Evolutionary conservation across 2,888 invertebrate genomes (phyloP).

Genomic region (Polymixis flavicincta): DNA sequence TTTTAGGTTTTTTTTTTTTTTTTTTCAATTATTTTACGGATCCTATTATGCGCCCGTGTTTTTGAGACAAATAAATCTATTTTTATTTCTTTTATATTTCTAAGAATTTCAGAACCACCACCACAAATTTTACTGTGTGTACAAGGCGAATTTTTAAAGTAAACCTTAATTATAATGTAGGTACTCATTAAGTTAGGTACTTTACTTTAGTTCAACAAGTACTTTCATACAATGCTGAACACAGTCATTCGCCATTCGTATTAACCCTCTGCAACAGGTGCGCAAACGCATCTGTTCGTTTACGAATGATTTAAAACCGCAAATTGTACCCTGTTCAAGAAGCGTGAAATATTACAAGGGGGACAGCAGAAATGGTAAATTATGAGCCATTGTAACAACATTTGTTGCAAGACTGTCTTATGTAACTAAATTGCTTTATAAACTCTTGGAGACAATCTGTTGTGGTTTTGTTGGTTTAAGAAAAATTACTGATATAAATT

Average conservation of each 20-base stretch:
- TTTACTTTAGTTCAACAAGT: background rate
- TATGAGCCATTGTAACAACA: conserved; percentile 27
- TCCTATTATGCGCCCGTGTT: too few species aligned
- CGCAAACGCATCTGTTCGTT: conserved; percentile 76
- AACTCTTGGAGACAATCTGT: conserved; percentile 36
- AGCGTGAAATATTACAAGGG: conserved; percentile 71
- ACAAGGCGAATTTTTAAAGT: background rate
- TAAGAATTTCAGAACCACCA: background rate
- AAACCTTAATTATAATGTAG: background rate
- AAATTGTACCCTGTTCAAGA: conserved; percentile 75
- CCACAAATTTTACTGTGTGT: background rate
- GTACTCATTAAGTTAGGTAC: background rate
- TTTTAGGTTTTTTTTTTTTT: too few species aligned
- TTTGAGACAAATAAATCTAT: too few species aligned
- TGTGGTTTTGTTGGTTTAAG: conserved; percentile 14
- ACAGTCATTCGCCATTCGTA: conserved; percentile 34
- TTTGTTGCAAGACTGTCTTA: conserved; percentile 30
- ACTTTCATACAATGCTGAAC: conserved; percentile 19
- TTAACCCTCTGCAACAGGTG: conserved; percentile 71
- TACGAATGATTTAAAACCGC: conserved; percentile 80
- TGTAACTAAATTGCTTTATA: conserved; percentile 45
- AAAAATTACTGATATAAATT: conserved; percentile 12
- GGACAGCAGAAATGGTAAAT: conserved; percentile 53
- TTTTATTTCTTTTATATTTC: too few species aligned
- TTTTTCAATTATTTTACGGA: too few species aligned